Conservation (phyloP, 2,797 vertebrate genomes). For the Sebastes vulpes region DNA sequence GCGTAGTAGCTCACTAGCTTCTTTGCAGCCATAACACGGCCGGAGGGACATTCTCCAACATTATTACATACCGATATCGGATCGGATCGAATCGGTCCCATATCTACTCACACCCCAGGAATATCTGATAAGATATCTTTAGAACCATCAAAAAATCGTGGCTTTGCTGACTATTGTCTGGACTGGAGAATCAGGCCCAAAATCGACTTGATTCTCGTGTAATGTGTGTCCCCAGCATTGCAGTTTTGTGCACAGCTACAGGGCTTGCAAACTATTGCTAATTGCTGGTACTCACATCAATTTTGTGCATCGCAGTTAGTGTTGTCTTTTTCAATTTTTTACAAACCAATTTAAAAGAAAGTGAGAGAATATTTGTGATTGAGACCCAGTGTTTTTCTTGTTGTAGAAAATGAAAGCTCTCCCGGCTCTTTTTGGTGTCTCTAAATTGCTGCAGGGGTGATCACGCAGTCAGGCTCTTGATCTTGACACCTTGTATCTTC, state of each 20-base stretch:
- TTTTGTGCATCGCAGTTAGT: neutral
- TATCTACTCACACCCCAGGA: neutral
- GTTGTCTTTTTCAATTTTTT: neutral
- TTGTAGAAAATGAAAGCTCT: conserved; percentile 21
- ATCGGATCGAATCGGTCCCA: neutral
- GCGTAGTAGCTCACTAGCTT: too few relatives aligned
- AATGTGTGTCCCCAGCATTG: neutral
- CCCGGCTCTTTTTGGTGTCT: conserved; percentile 3
- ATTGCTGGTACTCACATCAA: neutral
- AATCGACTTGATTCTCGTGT: neutral
- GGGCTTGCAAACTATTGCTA: neutral
- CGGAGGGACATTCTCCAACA: too few relatives aligned
- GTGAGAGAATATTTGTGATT: neutral
- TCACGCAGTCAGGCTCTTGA: conserved; percentile 51
- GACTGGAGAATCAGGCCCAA: neutral
- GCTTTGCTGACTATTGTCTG: neutral
- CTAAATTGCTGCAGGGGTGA: conserved; percentile 42
- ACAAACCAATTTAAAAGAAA: neutral
- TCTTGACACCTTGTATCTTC: conserved; percentile 44
- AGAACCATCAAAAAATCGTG: neutral
- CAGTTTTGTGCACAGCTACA: neutral
- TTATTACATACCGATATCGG: too few relatives aligned
- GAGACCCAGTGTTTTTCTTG: neutral
- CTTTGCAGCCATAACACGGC: too few relatives aligned
- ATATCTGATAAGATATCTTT: neutral